Evolutionary conservation across 2,888 invertebrate species (phyloP).

Genomic region (Eristalis arbustorum): DNA sequence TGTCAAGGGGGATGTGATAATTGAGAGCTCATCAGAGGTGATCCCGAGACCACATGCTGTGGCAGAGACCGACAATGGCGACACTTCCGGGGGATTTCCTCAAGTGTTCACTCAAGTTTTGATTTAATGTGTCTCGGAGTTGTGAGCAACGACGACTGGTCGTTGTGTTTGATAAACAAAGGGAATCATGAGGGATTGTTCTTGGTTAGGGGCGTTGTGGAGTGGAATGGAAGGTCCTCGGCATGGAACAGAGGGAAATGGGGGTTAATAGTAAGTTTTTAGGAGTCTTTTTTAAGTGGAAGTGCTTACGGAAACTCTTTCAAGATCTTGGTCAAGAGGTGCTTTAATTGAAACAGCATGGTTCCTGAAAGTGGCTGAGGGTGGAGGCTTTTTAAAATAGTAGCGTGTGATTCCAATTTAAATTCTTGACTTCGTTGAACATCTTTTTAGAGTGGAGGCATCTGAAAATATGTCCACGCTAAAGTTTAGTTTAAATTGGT

Average conservation of each 20-base stretch:
- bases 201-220: background rate
- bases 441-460: too few species aligned
- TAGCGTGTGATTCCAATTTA: too few species aligned
- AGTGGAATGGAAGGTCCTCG: background rate
- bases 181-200: background rate
- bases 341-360: background rate
- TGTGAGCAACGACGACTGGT: background rate
- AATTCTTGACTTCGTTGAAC: too few species aligned
- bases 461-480: too few species aligned
- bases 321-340: background rate
- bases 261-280: background rate
- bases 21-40: background rate
- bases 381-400: too few species aligned
- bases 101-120: background rate
- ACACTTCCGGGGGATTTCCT: slow-evolving; percentile 13
- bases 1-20: background rate
- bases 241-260: background rate
- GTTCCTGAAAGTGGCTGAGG: too few species aligned
- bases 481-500: too few species aligned
- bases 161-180: background rate
- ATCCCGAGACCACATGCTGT: background rate
- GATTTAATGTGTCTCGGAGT: background rate
- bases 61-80: background rate
- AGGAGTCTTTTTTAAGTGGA: background rate
- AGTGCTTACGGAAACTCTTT: background rate